Percentiles rank a stretch among this genome's conserved stretches.
phyloP scores from a whole-genome alignment of 37 sponge, comb jelly and placozoan species.

The Eunapius fragilis region DNA sequence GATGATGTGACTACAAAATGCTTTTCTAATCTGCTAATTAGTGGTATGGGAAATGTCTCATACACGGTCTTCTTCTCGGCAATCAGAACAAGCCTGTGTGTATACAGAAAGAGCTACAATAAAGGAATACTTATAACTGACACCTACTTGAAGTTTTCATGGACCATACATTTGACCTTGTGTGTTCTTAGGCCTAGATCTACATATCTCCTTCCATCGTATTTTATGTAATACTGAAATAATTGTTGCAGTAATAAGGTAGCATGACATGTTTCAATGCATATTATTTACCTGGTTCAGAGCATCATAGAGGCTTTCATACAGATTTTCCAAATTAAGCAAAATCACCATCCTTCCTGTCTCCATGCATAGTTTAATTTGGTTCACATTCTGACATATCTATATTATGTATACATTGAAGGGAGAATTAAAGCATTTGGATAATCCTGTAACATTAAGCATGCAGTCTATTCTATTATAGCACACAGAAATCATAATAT shows the following conservation, averaged over 20 bases:
- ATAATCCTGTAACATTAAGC: no score
- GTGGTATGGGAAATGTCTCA: conserved; percentile 69
- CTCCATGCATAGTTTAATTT: conserved; percentile 62
- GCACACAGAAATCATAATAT: no score
- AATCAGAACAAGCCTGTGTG: conserved; percentile 37
- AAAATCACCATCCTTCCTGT: conserved; percentile 52
- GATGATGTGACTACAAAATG: conserved; percentile 44
- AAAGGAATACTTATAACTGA: neutral
- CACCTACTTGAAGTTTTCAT: conserved; percentile 40
- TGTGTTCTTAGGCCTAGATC: conserved; percentile 55
- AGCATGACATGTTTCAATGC: no score
- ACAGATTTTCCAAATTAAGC: conserved; percentile 57
- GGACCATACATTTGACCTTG: conserved; percentile 55
- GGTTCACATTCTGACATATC: conserved; percentile 64
- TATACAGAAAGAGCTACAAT: neutral
- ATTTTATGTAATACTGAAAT: conserved; percentile 49
- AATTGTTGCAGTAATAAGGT: no score
- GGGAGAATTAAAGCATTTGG: no score
- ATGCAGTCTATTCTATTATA: no score
- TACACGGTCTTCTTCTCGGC: conserved; percentile 49
- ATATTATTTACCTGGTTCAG: conserved; percentile 52
- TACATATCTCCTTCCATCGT: conserved; percentile 44
- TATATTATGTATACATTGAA: neutral
- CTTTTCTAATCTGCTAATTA: conserved; percentile 73
- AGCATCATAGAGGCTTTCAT: conserved; percentile 62